phyloP scores from a whole-genome alignment of 1,140 invertebrate species.

The Ceratosolen solmsi region DNA sequence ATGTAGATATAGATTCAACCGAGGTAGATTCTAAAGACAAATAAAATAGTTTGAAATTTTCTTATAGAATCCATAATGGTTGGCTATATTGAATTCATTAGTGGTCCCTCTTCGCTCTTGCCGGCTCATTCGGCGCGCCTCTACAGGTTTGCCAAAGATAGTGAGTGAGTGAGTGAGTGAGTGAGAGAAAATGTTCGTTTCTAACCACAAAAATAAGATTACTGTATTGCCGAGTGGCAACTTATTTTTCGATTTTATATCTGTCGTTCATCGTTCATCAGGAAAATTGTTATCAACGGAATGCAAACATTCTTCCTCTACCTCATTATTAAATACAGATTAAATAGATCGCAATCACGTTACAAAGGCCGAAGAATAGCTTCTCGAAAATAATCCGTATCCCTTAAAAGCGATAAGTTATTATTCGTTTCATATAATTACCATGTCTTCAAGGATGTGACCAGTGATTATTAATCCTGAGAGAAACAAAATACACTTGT shows the following conservation, averaged over 20 bases:
- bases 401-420: neutral
- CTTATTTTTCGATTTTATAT: neutral
- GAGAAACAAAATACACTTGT: slow-evolving; percentile 37
- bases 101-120: neutral
- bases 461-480: slow-evolving; percentile 6
- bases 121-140: slow-evolving; percentile 10
- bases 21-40: neutral
- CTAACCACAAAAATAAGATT: slow-evolving; percentile 48
- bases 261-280: neutral
- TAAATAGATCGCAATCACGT: no score
- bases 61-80: no score
- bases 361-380: neutral
- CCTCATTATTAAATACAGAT: no score
- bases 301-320: neutral
- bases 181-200: slow-evolving; percentile 20
- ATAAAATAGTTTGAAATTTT: neutral
- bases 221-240: neutral
- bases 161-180: neutral
- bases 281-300: neutral
- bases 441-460: slow-evolving; percentile 30
- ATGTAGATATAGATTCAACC: neutral
- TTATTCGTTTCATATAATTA: slow-evolving; percentile 17
- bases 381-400: no score
- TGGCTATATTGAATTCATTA: no score
- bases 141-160: neutral